Percentiles rank a stretch among this genome's conserved stretches.
Conservation (phyloP, 2,888 invertebrate species). For the Tachina fera region DNA sequence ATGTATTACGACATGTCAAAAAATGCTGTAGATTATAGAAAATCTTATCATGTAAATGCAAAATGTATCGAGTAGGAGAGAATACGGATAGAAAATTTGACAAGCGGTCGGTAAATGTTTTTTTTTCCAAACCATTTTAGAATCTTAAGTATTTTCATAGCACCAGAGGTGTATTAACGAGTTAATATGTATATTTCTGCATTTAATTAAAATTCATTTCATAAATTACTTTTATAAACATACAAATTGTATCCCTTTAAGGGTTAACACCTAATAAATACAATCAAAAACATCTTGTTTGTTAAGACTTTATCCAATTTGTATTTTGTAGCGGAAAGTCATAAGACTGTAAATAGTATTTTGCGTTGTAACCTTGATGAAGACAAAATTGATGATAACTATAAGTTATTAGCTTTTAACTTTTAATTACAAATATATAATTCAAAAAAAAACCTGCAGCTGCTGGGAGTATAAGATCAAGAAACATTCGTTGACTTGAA, state of each 20-base stretch:
- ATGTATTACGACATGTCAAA: no score
- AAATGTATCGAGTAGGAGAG: no score
- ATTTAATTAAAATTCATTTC: neutral
- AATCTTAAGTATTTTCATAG: no score
- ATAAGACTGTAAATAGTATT: slow-evolving; percentile 36
- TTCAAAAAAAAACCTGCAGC: slow-evolving; percentile 43
- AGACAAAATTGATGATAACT: slow-evolving; percentile 5
- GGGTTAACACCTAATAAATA: slow-evolving; percentile 31
- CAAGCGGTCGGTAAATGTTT: no score
- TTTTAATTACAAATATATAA: slow-evolving; percentile 1
- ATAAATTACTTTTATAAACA: neutral
- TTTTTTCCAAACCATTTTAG: no score
- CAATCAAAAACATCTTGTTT: slow-evolving; percentile 18
- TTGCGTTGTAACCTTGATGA: slow-evolving; percentile 68
- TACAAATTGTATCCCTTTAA: neutral
- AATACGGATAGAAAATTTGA: no score
- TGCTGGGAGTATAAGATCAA: neutral
- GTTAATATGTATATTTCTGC: no score
- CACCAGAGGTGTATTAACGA: no score
- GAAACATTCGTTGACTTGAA: neutral
- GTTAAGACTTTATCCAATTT: slow-evolving; percentile 9
- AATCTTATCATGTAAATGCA: no score
- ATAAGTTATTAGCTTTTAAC: slow-evolving; percentile 8
- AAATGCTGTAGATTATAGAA: no score
- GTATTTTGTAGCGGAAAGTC: slow-evolving; percentile 12